Percentiles rank a stretch among this genome's conserved stretches.
Evolutionary conservation across 2,797 vertebrate species (phyloP).

Genomic region (Enteromius mattozi): DNA sequence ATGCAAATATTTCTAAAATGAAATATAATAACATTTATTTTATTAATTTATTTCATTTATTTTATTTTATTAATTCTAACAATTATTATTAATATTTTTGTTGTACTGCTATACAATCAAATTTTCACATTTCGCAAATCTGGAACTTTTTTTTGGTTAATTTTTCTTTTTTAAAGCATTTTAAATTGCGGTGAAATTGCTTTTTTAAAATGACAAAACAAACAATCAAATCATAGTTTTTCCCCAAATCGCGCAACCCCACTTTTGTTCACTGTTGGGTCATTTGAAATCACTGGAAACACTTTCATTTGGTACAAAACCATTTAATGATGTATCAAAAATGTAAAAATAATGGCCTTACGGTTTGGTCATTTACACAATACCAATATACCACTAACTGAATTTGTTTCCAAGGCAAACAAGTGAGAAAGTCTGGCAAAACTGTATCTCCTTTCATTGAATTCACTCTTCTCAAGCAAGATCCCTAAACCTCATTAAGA

Average conservation of each 20-base stretch:
- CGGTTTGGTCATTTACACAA: conserved; percentile 28
- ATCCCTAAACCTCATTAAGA: conserved; percentile 46
- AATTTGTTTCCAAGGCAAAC: conserved; percentile 23
- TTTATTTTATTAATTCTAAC: neutral
- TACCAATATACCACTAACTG: neutral
- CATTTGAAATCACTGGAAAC: conserved; percentile 55
- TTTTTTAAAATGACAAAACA: neutral
- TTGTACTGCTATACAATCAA: neutral
- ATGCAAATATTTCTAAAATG: neutral
- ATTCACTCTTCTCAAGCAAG: conserved; percentile 25
- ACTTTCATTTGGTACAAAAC: conserved; percentile 72
- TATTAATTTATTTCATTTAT: neutral
- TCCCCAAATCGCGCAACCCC: neutral
- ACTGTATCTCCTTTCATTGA: conserved; percentile 34
- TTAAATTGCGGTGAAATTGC: neutral
- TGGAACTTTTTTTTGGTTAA: too few relatives aligned
- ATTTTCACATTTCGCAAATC: neutral
- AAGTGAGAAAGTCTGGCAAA: conserved; percentile 27
- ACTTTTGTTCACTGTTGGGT: neutral
- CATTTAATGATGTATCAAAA: conserved; percentile 66
- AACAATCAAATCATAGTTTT: neutral
- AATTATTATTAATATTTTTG: neutral
- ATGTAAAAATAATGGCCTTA: conserved; percentile 30
- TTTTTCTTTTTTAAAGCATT: neutral
- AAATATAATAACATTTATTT: neutral